These are phyloP conservation scores for Typhlichthys eigenmanni DNA, from an alignment of 2,797 vertebrate genomes.

Conservation along the genomic window DNA sequence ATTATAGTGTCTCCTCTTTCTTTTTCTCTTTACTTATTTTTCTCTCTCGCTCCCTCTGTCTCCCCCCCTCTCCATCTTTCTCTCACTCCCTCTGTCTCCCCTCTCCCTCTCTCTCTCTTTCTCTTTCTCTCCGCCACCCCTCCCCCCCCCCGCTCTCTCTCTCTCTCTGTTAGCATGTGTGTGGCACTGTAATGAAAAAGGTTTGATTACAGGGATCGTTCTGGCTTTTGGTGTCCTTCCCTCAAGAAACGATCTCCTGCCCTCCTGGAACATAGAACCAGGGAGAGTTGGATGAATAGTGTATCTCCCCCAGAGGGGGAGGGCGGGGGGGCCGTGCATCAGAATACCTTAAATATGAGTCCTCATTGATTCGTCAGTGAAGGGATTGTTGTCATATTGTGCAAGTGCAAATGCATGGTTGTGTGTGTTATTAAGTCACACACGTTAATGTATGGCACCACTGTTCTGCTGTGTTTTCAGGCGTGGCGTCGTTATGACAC, in stretches of 20 bases:
- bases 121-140: background rate
- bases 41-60: slow-evolving; percentile 16
- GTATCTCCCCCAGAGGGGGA: slow-evolving; percentile 13
- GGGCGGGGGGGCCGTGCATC: background rate
- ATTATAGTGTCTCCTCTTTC: slow-evolving; percentile 69
- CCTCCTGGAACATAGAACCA: slow-evolving; percentile 29
- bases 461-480: slow-evolving; percentile 70
- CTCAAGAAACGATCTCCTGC: slow-evolving; percentile 35
- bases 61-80: background rate
- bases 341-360: background rate
- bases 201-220: slow-evolving; percentile 41
- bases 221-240: slow-evolving; percentile 20
- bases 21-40: slow-evolving; percentile 3
- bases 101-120: slow-evolving; percentile 18
- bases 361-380: background rate
- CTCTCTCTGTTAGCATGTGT: slow-evolving; percentile 73
- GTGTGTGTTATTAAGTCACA: too few species aligned
- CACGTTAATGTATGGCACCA: slow-evolving; percentile 67
- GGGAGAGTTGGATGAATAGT: background rate
- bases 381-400: slow-evolving; percentile 24
- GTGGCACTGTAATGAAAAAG: slow-evolving; percentile 44
- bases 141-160: slow-evolving; percentile 1
- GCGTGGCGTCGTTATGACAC: slow-evolving; percentile 89
- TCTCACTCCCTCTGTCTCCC: slow-evolving; percentile 55
- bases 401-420: slow-evolving; percentile 64